A percentile compares a stretch with the other conserved stretches of the same genome.
Conservation (phyloP, 1,140 invertebrate species). For the Eumaeus atala region DNA sequence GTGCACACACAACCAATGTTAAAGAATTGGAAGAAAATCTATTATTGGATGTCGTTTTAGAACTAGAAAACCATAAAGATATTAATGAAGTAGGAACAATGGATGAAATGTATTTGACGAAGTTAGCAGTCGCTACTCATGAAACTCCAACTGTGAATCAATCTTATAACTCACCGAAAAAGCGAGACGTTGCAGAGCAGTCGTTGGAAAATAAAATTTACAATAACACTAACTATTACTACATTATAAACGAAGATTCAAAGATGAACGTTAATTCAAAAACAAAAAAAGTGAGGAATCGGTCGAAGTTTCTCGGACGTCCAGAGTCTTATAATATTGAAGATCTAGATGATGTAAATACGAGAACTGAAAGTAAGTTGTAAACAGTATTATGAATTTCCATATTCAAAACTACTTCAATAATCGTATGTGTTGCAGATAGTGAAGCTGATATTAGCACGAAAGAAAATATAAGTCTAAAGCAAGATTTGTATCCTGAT, state of each 20-base stretch:
- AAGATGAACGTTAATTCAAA: conserved; percentile 10
- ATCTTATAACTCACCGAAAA: conserved; percentile 4
- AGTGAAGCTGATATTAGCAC: conserved; percentile 20
- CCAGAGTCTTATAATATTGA: conserved; percentile 49
- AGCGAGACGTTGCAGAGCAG: neutral
- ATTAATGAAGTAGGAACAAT: conserved; percentile 41
- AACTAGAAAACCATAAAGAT: conserved; percentile 44
- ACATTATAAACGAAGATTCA: too few relatives aligned
- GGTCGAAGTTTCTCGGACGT: conserved; percentile 37
- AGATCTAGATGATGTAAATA: conserved; percentile 34
- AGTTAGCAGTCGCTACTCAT: conserved; percentile 44
- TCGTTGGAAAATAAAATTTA: neutral
- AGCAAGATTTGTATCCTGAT: conserved; percentile 35
- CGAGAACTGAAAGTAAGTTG: conserved; percentile 35
- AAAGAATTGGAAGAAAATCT: conserved; percentile 39
- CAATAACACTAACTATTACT: neutral
- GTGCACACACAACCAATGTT: conserved; percentile 32
- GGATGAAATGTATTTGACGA: conserved; percentile 53
- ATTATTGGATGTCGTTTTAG: conserved; percentile 42
- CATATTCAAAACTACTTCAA: too few relatives aligned
- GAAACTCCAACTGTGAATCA: conserved; percentile 23
- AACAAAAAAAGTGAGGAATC: conserved; percentile 24
- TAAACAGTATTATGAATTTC: conserved; percentile 1
- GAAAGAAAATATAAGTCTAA: conserved; percentile 7
- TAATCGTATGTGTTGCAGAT: conserved; percentile 45